A percentile compares a stretch with the other conserved stretches of the same genome.
These are phyloP conservation scores for Lasaia peninsularis DNA, from an alignment of 1,140 invertebrate species.

Conservation along the genomic window DNA sequence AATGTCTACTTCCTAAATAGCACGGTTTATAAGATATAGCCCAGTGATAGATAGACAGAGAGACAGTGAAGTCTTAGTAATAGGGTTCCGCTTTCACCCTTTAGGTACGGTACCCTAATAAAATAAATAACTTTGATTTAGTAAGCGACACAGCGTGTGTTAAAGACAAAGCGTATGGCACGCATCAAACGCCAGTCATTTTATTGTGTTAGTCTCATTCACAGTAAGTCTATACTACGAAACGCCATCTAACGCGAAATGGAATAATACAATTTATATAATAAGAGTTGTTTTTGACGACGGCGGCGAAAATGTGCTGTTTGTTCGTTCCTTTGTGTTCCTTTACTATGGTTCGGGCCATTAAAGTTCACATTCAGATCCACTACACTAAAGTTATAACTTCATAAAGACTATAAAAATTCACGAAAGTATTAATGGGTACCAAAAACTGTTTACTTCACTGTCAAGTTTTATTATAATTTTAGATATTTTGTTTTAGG, in stretches of 20 bases:
- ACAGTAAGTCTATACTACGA: slow-evolving; percentile 20
- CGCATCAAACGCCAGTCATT: background rate
- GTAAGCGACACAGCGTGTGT: background rate
- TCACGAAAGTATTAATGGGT: too few relatives aligned
- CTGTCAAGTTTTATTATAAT: too few relatives aligned
- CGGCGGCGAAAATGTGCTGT: slow-evolving; percentile 52
- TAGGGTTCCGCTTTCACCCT: too few relatives aligned
- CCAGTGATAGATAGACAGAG: too few relatives aligned
- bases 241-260: slow-evolving; percentile 35
- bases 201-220: slow-evolving; percentile 14
- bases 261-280: slow-evolving; percentile 59
- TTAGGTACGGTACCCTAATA: too few relatives aligned
- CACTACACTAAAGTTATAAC: background rate
- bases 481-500: too few relatives aligned
- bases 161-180: background rate
- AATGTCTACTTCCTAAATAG: too few relatives aligned
- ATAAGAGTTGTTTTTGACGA: slow-evolving; percentile 62
- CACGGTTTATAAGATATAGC: too few relatives aligned
- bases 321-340: slow-evolving; percentile 50
- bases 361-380: slow-evolving; percentile 15
- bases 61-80: too few relatives aligned
- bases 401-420: too few relatives aligned
- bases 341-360: slow-evolving; percentile 32
- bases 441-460: too few relatives aligned
- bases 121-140: too few relatives aligned